Evolutionary conservation across 2,888 invertebrate genomes (phyloP).

Genomic region (Chloroclystis v-ata): DNA sequence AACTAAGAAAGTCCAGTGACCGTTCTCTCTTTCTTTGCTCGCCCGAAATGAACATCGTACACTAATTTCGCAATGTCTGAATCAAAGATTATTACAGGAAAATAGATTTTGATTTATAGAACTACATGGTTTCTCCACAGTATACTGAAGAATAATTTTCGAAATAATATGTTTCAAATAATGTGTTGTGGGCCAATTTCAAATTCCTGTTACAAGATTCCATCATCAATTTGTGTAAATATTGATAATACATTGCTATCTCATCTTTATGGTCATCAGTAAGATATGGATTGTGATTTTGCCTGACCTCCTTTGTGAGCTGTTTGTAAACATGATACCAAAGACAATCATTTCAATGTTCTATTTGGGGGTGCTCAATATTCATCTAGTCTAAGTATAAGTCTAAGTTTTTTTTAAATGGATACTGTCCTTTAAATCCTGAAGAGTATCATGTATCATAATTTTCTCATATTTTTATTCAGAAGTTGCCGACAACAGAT

Average conservation of each 20-base stretch:
- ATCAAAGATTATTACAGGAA: background rate
- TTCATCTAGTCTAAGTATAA: background rate
- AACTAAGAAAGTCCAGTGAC: constrained; percentile 10
- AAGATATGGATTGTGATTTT: background rate
- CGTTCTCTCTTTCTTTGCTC: constrained; percentile 9
- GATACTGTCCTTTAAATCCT: constrained; percentile 8
- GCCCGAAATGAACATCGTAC: constrained; percentile 8
- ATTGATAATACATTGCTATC: constrained; percentile 5
- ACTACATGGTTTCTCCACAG: constrained; percentile 9
- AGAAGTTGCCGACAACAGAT: constrained; percentile 6
- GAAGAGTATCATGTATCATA: constrained; percentile 10
- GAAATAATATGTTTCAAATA: constrained; percentile 6
- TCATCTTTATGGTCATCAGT: background rate
- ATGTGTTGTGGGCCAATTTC: constrained; percentile 13
- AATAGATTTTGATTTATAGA: constrained; percentile 4
- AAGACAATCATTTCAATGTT: constrained; percentile 4
- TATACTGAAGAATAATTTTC: constrained; percentile 3
- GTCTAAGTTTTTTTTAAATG: constrained; percentile 5
- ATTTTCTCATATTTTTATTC: constrained; percentile 8
- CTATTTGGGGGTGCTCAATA: constrained; percentile 9
- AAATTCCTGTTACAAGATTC: constrained; percentile 9
- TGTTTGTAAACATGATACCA: constrained; percentile 4
- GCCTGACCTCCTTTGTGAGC: background rate
- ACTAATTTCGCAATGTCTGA: constrained; percentile 2
- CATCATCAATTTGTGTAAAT: constrained; percentile 6